Evolutionary conservation across 2,113 vertebrate species (phyloP).

Genomic region (Ancistrus triradiatus): DNA sequence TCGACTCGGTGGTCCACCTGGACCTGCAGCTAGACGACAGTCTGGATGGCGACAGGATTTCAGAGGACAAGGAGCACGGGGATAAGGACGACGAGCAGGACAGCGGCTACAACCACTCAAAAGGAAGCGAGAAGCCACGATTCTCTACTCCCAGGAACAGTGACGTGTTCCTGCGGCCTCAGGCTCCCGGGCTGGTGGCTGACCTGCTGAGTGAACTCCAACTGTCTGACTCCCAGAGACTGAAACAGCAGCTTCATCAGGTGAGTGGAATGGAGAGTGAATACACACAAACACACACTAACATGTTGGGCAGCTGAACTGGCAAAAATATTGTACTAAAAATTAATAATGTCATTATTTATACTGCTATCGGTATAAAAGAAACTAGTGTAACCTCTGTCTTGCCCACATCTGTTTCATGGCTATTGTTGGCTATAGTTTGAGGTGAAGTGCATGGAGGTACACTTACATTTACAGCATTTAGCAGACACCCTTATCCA

Average conservation of each 20-base stretch:
- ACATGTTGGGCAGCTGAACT: too few species aligned
- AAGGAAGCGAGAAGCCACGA: slow-evolving; percentile 60
- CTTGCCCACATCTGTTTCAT: too few species aligned
- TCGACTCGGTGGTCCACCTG: slow-evolving; percentile 68
- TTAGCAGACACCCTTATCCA: too few species aligned
- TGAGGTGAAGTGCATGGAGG: too few species aligned
- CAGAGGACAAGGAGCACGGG: slow-evolving; percentile 36
- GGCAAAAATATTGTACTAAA: too few species aligned
- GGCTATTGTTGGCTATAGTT: too few species aligned
- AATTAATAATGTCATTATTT: too few species aligned
- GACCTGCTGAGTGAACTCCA: slow-evolving; percentile 80
- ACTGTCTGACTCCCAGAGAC: slow-evolving; percentile 76
- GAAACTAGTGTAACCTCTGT: too few species aligned
- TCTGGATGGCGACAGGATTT: slow-evolving; percentile 50
- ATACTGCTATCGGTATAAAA: too few species aligned
- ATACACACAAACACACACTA: background rate
- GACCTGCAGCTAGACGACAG: slow-evolving; percentile 68
- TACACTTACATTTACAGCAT: too few species aligned
- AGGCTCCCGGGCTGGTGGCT: slow-evolving; percentile 72
- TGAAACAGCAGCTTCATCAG: slow-evolving; percentile 78
- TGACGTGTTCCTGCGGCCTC: slow-evolving; percentile 66
- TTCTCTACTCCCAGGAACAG: slow-evolving; percentile 68
- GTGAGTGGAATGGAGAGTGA: slow-evolving; percentile 50
- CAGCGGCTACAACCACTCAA: slow-evolving; percentile 66
- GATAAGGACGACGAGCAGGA: slow-evolving; percentile 66